These are phyloP conservation scores for Neolamprologus multifasciatus DNA, from an alignment of 2,797 vertebrate genomes.

Conservation along the genomic window DNA sequence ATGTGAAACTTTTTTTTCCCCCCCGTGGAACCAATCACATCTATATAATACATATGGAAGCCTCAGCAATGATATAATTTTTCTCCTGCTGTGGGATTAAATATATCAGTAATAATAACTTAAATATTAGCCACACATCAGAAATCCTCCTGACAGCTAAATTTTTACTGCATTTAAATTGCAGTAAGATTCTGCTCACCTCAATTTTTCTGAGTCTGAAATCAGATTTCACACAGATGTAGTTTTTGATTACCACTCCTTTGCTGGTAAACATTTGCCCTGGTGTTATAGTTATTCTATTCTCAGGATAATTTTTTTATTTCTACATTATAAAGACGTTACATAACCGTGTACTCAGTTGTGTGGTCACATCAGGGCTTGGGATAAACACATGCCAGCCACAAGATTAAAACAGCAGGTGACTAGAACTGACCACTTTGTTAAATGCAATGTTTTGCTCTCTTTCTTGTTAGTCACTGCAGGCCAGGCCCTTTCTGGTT, in stretches of 20 bases:
- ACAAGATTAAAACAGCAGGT: not conserved
- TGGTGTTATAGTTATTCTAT: slow-evolving; percentile 40
- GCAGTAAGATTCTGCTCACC: slow-evolving; percentile 32
- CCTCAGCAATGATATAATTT: slow-evolving; percentile 88
- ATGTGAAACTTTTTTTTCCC: slow-evolving; percentile 83
- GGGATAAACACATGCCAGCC: not conserved
- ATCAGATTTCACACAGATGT: slow-evolving; percentile 67
- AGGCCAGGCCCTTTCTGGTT: not conserved
- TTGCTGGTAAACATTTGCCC: slow-evolving; percentile 65
- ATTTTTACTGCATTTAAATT: slow-evolving; percentile 66
- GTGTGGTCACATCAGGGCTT: not conserved
- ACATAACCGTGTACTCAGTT: slow-evolving; percentile 29
- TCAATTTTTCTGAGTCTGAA: slow-evolving; percentile 53
- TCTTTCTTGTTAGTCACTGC: not conserved
- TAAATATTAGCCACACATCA: slow-evolving; percentile 90
- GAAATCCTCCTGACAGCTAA: slow-evolving; percentile 80
- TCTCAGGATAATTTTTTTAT: slow-evolving; percentile 14
- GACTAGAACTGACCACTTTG: not conserved
- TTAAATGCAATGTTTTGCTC: not conserved
- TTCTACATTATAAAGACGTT: slow-evolving; percentile 18
- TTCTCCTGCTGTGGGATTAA: slow-evolving; percentile 92
- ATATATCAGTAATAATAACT: slow-evolving; percentile 96
- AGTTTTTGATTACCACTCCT: slow-evolving; percentile 62
- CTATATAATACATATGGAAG: slow-evolving; percentile 97
- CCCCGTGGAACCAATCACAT: slow-evolving; percentile 85